Base-by-base conservation (phyloP, 2,113 vertebrate species). In the Gorsachius goisagi region DNA sequence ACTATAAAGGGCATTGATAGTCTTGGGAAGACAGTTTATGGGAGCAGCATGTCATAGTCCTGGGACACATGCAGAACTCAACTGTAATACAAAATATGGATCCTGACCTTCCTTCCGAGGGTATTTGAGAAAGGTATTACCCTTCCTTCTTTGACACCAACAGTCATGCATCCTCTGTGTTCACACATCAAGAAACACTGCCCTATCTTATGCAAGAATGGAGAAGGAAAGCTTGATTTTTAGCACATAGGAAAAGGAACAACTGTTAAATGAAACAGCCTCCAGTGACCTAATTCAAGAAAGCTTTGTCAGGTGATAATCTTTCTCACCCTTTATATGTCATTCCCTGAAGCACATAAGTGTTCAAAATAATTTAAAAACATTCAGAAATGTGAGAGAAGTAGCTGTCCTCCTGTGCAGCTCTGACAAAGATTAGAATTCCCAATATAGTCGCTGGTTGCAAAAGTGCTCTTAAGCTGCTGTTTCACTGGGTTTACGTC, bases 381-480 rank as follows among this genome's bases (percentile, higher is more conserved):
- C 64, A 78, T 64, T 63, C 60, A 84, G 67, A 78, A 95, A 59
- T 72, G 79, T 58, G 78, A 71, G 68, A 80, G 93, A 94, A 95
- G 58, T 58, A 74, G 59, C 76, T 73, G 74, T 89, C 53, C 83
- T 92, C 92, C 93, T 88, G 88, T 68, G 86, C 9, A 5, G 72
- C 73, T 96, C 71, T 69, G 30, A 49, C 50, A 69, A 81, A 94
- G 85, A 85, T 94, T 90, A 95, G 92, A 94, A 90, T 94, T 97
- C 96, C 94, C 95, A 88, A 66, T 76, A 79, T 56, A 97, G 93
- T 72, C 4, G 1, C 93, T 97, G 69, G 16, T 75, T 89, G 68
- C 85, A 94, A 95, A 95, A 94, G 69, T 87, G 73, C 63, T 95
- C 80, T 96, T 92, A 96, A 97, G 84, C 87, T 80, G 71, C 93